Evolutionary conservation across 2,888 invertebrate species (phyloP).

Genomic region (Frankliniella fusca): DNA sequence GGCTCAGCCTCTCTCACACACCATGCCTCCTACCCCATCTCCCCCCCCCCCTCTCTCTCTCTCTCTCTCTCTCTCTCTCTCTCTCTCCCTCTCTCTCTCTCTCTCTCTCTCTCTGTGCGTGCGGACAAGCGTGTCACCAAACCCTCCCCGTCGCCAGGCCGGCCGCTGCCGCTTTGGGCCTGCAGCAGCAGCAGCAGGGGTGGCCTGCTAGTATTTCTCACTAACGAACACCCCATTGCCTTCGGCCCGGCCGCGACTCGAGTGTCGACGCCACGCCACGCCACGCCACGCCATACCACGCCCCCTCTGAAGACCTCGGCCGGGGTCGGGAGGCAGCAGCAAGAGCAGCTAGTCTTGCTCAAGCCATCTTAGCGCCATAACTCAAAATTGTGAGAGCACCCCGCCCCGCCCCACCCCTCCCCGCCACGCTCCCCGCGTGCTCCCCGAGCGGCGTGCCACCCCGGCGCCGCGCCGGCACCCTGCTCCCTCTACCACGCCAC

Average conservation of each 20-base stretch:
- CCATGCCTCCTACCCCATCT: not conserved
- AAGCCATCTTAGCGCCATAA: conserved; percentile 23
- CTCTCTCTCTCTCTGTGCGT: not conserved
- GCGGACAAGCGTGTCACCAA: not conserved
- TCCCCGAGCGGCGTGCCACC: not conserved
- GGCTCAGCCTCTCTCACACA: not conserved
- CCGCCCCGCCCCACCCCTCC: not conserved
- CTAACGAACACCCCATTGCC: conserved; percentile 21
- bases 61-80: not conserved
- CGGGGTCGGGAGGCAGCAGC: not conserved
- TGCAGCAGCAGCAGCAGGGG: not conserved
- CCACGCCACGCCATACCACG: not conserved
- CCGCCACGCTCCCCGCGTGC: not conserved
- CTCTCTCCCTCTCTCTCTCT: not conserved
- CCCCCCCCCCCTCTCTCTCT: not conserved
- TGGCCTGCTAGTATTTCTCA: conserved; percentile 9
- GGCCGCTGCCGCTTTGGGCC: not conserved
- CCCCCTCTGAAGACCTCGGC: not conserved
- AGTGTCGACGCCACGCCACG: no score
- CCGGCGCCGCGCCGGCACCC: not conserved
- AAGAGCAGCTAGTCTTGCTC: conserved; percentile 9
- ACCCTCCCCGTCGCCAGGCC: not conserved
- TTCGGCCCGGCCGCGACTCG: not conserved
- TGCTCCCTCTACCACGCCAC: not conserved
- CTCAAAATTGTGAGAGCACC: conserved; percentile 14